These are phyloP conservation scores for Portevinia maculata DNA, from an alignment of 2,888 invertebrate species.

Conservation along the genomic window DNA sequence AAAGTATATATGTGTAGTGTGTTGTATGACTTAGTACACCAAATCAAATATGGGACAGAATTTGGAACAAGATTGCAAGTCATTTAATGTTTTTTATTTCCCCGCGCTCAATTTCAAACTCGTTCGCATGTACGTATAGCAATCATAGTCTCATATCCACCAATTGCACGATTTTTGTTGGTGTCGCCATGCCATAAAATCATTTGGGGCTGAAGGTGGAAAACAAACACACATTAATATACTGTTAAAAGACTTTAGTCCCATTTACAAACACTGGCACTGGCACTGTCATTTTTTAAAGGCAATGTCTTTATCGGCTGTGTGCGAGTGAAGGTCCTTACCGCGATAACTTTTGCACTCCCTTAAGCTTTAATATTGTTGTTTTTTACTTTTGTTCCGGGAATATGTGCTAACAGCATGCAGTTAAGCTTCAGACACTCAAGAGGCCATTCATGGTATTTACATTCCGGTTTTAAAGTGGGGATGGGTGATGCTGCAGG, in stretches of 20 bases:
- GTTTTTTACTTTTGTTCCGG: constrained; percentile 20
- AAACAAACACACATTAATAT: constrained; percentile 22
- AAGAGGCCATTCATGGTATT: constrained; percentile 59
- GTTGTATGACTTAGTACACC: no score
- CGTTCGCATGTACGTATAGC: background rate
- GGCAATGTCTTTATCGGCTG: constrained; percentile 43
- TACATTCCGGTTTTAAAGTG: constrained; percentile 47
- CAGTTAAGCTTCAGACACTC: constrained; percentile 39
- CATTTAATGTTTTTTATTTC: no score
- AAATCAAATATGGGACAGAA: no score
- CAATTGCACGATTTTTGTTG: constrained; percentile 55
- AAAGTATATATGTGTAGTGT: no score
- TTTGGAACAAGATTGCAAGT: no score
- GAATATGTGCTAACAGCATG: constrained; percentile 48
- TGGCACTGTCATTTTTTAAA: no score
- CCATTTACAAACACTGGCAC: constrained; percentile 23
- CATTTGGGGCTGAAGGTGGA: constrained; percentile 40
- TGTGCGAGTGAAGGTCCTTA: constrained; percentile 44
- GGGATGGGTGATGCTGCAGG: constrained; percentile 24
- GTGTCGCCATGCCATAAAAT: constrained; percentile 41
- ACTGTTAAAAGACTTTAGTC: background rate
- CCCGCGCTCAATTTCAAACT: no score
- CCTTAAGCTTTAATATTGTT: background rate
- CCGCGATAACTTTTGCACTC: constrained; percentile 51
- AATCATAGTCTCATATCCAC: constrained; percentile 39